Evolutionary conservation across 2,888 invertebrate genomes (phyloP).

Genomic region (Allacma fusca): DNA sequence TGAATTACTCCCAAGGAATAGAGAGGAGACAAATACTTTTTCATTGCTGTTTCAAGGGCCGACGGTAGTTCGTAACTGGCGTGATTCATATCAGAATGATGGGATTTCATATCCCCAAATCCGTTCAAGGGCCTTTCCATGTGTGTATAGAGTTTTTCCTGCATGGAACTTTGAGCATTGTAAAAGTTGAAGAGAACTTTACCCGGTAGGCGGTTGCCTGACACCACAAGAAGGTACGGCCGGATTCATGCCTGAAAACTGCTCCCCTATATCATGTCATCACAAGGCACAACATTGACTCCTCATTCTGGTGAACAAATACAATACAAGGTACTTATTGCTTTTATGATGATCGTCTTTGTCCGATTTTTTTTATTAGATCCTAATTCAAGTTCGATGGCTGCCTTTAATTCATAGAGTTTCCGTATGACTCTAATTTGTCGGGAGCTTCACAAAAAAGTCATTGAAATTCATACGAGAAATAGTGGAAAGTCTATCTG

Average conservation of each 20-base stretch:
- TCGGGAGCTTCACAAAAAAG: neutral
- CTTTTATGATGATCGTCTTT: constrained; percentile 1
- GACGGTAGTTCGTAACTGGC: constrained; percentile 30
- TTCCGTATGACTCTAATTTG: constrained; percentile 3
- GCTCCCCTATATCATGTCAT: constrained; percentile 19
- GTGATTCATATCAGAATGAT: constrained; percentile 43
- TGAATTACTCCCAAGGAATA: too few species aligned
- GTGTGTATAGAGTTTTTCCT: neutral
- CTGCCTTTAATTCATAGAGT: constrained; percentile 26
- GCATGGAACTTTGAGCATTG: neutral
- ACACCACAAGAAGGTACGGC: constrained; percentile 26
- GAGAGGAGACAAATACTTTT: constrained; percentile 21
- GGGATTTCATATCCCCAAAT: constrained; percentile 32
- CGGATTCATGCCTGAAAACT: constrained; percentile 16
- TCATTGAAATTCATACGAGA: neutral
- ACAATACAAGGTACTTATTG: constrained; percentile 17
- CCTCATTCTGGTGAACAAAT: neutral
- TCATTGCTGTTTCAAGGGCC: constrained; percentile 33
- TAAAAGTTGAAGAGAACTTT: constrained; percentile 2
- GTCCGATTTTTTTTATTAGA: constrained; percentile 31
- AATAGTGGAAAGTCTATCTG: neutral
- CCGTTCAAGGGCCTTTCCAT: constrained; percentile 33
- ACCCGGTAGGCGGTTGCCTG: constrained; percentile 31
- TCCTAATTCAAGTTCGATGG: constrained; percentile 30
- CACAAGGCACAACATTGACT: constrained; percentile 17